A percentile compares a stretch with the other conserved stretches of the same genome.
Evolutionary conservation across 2,113 vertebrate genomes (phyloP).

Genomic region (Festucalex cinctus): DNA sequence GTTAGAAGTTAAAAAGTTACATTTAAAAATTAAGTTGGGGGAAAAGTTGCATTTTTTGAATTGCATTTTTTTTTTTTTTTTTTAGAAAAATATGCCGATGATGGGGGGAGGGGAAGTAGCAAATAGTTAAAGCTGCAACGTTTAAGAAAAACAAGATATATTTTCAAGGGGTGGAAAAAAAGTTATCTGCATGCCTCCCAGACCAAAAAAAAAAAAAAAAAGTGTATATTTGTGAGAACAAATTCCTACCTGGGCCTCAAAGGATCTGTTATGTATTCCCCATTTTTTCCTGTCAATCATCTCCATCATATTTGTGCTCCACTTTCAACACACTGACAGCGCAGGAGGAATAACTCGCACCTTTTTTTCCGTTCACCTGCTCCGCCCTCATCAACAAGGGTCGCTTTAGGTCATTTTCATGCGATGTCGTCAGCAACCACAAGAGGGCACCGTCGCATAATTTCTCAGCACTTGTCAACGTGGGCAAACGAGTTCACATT

Average conservation of each 20-base stretch:
- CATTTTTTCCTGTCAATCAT: slow-evolving; percentile 1
- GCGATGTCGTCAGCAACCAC: slow-evolving; percentile 27
- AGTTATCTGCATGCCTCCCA: not conserved
- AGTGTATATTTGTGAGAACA: too few relatives aligned
- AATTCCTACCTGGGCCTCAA: slow-evolving; percentile 42
- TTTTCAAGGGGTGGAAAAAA: too few relatives aligned
- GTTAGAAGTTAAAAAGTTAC: too few relatives aligned
- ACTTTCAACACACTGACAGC: not conserved
- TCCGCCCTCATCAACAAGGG: not conserved
- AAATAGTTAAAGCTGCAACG: too few relatives aligned
- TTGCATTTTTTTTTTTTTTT: too few relatives aligned
- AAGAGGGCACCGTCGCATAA: slow-evolving; percentile 48
- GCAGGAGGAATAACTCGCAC: not conserved
- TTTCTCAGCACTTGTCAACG: slow-evolving; percentile 1
- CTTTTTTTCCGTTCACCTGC: not conserved
- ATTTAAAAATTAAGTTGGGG: too few relatives aligned
- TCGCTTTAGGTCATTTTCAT: not conserved
- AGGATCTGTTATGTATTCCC: slow-evolving; percentile 27
- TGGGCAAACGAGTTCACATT: not conserved
- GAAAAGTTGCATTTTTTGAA: too few relatives aligned
- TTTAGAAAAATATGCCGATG: too few relatives aligned
- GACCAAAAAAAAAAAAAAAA: not conserved
- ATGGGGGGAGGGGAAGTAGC: too few relatives aligned
- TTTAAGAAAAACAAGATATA: too few relatives aligned
- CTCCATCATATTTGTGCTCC: slow-evolving; percentile 26